These are phyloP conservation scores for Trisateles emortualis DNA, from an alignment of 2,888 invertebrate species.

Conservation along the genomic window DNA sequence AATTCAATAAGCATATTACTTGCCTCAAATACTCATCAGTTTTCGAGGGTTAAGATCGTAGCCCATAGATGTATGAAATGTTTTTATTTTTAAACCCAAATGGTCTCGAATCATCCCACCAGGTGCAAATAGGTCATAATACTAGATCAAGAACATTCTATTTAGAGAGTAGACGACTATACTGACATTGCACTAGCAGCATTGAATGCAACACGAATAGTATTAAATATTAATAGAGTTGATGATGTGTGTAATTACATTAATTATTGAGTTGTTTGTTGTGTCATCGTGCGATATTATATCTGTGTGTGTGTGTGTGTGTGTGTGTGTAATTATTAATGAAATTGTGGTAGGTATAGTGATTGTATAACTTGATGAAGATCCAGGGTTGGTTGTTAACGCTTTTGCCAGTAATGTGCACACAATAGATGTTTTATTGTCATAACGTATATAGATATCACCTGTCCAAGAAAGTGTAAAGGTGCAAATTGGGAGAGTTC, in stretches of 20 bases:
- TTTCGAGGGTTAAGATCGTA: not conserved
- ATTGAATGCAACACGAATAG: slow-evolving; percentile 23
- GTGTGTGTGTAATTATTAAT: too few species aligned
- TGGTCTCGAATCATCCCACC: slow-evolving; percentile 25
- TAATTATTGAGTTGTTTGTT: not conserved
- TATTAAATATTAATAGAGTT: slow-evolving; percentile 10
- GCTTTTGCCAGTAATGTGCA: too few species aligned
- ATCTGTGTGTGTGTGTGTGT: too few species aligned
- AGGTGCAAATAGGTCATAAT: slow-evolving; percentile 59
- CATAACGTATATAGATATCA: too few species aligned
- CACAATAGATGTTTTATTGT: too few species aligned
- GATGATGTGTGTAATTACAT: slow-evolving; percentile 16
- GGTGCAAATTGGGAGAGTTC: too few species aligned
- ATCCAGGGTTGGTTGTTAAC: too few species aligned
- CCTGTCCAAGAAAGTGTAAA: too few species aligned
- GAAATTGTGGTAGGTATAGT: not conserved
- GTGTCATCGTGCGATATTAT: not conserved
- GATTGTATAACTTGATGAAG: too few species aligned
- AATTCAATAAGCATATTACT: not conserved
- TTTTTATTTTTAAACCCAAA: slow-evolving; percentile 26
- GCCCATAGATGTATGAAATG: not conserved
- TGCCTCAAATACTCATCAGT: not conserved
- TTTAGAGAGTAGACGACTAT: slow-evolving; percentile 54
- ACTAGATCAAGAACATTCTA: slow-evolving; percentile 68
- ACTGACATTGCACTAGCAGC: slow-evolving; percentile 59